Evolutionary conservation across 2,888 invertebrate species (phyloP).

Genomic region (Lasioglossum oenotherae): DNA sequence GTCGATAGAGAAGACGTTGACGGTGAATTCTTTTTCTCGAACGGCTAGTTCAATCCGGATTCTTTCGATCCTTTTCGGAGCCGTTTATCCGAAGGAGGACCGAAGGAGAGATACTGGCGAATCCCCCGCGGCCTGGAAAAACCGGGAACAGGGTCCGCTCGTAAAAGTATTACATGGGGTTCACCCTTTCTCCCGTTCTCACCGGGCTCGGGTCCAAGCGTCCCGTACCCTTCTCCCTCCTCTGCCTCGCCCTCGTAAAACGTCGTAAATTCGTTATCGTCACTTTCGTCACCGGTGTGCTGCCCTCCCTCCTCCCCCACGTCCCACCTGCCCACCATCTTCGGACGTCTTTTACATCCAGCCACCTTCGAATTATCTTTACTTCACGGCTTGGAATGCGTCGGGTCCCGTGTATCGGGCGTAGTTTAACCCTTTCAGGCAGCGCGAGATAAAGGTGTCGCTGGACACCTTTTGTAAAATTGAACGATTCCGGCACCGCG

Average conservation of each 20-base stretch:
- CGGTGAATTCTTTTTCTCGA: constrained; percentile 17
- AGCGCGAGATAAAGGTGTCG: constrained; percentile 77
- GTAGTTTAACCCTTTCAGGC: constrained; percentile 78
- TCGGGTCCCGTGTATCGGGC: constrained; percentile 51
- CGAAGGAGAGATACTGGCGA: constrained; percentile 57
- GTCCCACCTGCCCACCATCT: not conserved
- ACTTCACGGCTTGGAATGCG: constrained; percentile 73
- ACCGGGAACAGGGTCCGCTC: constrained; percentile 44
- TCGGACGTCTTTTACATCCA: constrained; percentile 32
- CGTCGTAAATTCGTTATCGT: constrained; percentile 78
- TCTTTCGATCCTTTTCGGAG: constrained; percentile 34
- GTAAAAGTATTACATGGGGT: constrained; percentile 59
- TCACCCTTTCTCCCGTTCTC: constrained; percentile 10
- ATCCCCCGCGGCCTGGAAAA: constrained; percentile 54
- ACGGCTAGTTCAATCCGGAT: constrained; percentile 38
- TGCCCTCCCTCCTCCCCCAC: constrained; percentile 17
- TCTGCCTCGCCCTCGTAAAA: constrained; percentile 40
- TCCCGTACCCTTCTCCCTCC: not conserved
- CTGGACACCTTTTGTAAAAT: constrained; percentile 76
- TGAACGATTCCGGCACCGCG: constrained; percentile 72
- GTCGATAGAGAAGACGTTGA: constrained; percentile 35
- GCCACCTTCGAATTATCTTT: constrained; percentile 74
- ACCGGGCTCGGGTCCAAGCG: not conserved
- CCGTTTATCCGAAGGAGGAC: constrained; percentile 22
- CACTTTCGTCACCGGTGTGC: constrained; percentile 67